Evolutionary conservation across 92 coral and sea anemone genomes (phyloP).

Genomic region (Palythoa heliodiscus): DNA sequence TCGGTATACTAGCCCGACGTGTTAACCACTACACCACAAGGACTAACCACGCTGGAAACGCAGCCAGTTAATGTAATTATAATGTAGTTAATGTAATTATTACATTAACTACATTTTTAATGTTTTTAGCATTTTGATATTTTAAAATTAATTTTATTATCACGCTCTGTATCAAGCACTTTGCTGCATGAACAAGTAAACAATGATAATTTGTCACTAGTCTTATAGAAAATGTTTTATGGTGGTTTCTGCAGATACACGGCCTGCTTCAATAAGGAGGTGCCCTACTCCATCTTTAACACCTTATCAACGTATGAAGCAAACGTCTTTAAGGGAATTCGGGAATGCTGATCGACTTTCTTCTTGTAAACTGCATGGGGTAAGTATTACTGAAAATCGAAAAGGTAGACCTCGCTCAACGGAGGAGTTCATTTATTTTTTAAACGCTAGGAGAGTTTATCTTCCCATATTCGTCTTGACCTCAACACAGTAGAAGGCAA

Average conservation of each 20-base stretch:
- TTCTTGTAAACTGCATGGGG: not conserved
- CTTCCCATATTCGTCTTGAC: too few species aligned
- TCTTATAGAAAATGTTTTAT: not conserved
- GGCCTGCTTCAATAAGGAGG: conserved; percentile 52
- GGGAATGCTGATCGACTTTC: conserved; percentile 2
- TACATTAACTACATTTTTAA: too few species aligned
- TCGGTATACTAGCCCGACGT: too few species aligned
- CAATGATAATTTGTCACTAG: not conserved
- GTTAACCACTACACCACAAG: too few species aligned
- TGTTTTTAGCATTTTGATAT: too few species aligned
- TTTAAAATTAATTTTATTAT: too few species aligned
- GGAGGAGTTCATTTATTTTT: not conserved
- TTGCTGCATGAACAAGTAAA: not conserved
- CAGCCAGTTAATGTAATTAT: too few species aligned
- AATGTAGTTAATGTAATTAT: too few species aligned
- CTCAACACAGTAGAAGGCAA: too few species aligned
- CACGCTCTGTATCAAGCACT: too few species aligned
- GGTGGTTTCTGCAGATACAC: conserved; percentile 48
- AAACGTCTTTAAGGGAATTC: not conserved
- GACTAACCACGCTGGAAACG: too few species aligned
- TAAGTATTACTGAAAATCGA: not conserved
- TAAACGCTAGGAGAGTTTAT: too few species aligned
- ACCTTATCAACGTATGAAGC: not conserved
- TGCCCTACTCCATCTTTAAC: conserved; percentile 22
- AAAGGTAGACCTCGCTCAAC: not conserved